Conservation (phyloP, 2,888 invertebrate species). For the Platycheirus rosarum region DNA sequence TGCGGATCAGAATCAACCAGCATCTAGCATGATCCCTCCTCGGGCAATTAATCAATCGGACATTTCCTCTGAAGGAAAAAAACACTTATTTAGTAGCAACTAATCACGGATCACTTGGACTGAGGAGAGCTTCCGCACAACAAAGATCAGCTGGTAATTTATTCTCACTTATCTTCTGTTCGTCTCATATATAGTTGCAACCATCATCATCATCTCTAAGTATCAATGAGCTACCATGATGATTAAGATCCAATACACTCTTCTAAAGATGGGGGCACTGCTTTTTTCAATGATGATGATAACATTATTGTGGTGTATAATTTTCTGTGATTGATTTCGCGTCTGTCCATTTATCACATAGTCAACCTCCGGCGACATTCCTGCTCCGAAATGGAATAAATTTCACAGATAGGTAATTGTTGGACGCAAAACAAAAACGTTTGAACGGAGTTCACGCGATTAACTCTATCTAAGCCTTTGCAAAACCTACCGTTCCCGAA, state of each 20-base stretch:
- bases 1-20: slow-evolving; percentile 18
- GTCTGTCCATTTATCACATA: slow-evolving; percentile 67
- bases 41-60: slow-evolving; percentile 63
- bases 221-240: not conserved
- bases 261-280: slow-evolving; percentile 29
- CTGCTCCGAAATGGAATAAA: slow-evolving; percentile 60
- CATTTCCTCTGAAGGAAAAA: slow-evolving; percentile 52
- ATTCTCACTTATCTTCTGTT: slow-evolving; percentile 49
- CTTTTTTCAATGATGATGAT: slow-evolving; percentile 26
- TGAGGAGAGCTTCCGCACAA: slow-evolving; percentile 64
- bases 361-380: slow-evolving; percentile 52
- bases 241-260: slow-evolving; percentile 37
- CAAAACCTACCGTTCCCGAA: not conserved
- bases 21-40: slow-evolving; percentile 21
- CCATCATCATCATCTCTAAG: slow-evolving; percentile 25
- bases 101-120: slow-evolving; percentile 61
- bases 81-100: slow-evolving; percentile 49
- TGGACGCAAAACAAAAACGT: slow-evolving; percentile 19
- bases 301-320: slow-evolving; percentile 55
- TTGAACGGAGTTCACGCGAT: slow-evolving; percentile 70
- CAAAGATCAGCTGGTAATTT: slow-evolving; percentile 71
- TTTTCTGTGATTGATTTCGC: slow-evolving; percentile 72
- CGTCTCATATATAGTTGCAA: slow-evolving; percentile 3
- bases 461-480: slow-evolving; percentile 31
- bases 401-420: slow-evolving; percentile 73